Evolutionary conservation across 2,888 invertebrate species (phyloP).

Genomic region (Trilocha varians): DNA sequence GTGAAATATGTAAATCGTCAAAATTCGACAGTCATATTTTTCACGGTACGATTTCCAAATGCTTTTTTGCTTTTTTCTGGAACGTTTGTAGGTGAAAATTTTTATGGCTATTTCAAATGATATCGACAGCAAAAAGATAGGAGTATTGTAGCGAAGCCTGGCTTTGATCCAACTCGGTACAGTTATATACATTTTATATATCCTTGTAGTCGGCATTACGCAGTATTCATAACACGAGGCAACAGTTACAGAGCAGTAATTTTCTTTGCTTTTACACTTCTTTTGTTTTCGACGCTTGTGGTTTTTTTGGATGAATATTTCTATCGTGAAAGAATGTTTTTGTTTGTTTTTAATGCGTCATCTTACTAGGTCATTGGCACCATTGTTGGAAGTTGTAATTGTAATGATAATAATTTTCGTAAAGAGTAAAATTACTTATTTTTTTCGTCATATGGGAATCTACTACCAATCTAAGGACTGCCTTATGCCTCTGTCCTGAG

Average conservation of each 20-base stretch:
- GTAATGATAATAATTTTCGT: too few species aligned
- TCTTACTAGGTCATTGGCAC: too few species aligned
- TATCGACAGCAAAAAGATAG: constrained; percentile 40
- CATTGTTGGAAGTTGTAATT: too few species aligned
- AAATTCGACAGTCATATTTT: constrained; percentile 14
- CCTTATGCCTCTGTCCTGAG: too few species aligned
- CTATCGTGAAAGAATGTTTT: too few species aligned
- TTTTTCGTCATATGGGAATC: too few species aligned
- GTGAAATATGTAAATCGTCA: constrained; percentile 12
- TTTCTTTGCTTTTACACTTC: not conserved
- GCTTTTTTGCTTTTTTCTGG: constrained; percentile 18
- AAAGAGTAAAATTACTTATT: too few species aligned
- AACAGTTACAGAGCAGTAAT: not conserved
- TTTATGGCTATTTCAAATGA: constrained; percentile 32
- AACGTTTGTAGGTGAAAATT: constrained; percentile 18
- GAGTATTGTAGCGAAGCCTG: constrained; percentile 39
- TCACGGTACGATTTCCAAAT: constrained; percentile 8
- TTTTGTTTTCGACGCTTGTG: too few species aligned
- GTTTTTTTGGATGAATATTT: too few species aligned
- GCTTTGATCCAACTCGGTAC: constrained; percentile 37
- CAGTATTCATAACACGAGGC: not conserved
- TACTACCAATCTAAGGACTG: too few species aligned
- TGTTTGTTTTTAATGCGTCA: too few species aligned
- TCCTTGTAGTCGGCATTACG: not conserved
- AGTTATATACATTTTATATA: constrained; percentile 15